Percentiles rank a stretch among this genome's conserved stretches.
Evolutionary conservation across 2,113 vertebrate species (phyloP).

Genomic region (Polypterus senegalus): DNA sequence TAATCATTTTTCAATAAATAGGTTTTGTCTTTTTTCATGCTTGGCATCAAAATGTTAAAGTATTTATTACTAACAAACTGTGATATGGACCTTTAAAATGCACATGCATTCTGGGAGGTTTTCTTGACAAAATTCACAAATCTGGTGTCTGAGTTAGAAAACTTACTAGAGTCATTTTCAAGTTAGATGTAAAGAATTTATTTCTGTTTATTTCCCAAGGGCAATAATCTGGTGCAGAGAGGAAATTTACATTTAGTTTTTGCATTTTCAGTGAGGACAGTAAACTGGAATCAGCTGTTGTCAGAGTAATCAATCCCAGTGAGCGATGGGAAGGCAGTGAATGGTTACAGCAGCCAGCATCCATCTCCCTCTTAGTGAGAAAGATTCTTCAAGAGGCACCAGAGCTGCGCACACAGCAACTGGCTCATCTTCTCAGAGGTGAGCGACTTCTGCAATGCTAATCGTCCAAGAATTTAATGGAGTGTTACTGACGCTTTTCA

Average conservation of each 20-base stretch:
- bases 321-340: conserved; percentile 45
- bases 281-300: conserved; percentile 65
- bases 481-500: conserved; percentile 63
- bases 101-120: too few species aligned
- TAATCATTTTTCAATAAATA: too few species aligned
- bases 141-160: too few species aligned
- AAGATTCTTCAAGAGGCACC: conserved; percentile 84
- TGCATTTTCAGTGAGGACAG: conserved; percentile 56
- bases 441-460: conserved; percentile 55
- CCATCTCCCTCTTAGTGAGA: conserved; percentile 61
- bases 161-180: too few species aligned
- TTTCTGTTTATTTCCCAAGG: conserved; percentile 7
- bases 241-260: conserved; percentile 17
- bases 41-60: too few species aligned
- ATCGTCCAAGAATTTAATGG: conserved; percentile 74
- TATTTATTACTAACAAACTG: too few species aligned
- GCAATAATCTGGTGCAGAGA: conserved; percentile 18
- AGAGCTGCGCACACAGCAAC: conserved; percentile 70
- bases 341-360: conserved; percentile 45
- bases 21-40: too few species aligned
- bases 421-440: conserved; percentile 87
- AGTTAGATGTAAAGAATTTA: too few species aligned
- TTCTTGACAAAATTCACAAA: too few species aligned
- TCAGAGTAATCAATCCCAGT: conserved; percentile 69
- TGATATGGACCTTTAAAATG: too few species aligned